These are phyloP conservation scores for Hypomecis atomaria DNA, from an alignment of 2,888 invertebrate genomes.

Conservation along the genomic window DNA sequence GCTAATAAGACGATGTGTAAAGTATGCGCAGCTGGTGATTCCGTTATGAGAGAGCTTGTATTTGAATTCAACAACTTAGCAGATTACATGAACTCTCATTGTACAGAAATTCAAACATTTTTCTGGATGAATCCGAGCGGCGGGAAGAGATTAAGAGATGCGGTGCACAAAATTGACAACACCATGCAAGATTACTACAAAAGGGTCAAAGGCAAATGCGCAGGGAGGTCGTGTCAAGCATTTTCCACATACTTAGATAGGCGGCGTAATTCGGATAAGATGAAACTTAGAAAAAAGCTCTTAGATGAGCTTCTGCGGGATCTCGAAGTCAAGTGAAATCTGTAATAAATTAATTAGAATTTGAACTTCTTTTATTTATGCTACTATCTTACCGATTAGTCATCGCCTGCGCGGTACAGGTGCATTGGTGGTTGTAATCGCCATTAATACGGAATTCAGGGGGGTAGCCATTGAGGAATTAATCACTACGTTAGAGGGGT, in stretches of 20 bases:
- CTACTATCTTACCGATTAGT: not conserved
- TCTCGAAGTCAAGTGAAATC: slow-evolving; percentile 19
- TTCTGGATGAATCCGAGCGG: slow-evolving; percentile 72
- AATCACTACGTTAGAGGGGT: too few species aligned
- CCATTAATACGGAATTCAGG: too few species aligned
- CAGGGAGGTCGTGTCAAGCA: slow-evolving; percentile 62
- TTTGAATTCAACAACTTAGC: slow-evolving; percentile 70
- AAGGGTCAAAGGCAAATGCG: slow-evolving; percentile 68
- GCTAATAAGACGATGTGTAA: slow-evolving; percentile 66
- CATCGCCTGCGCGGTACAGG: too few species aligned
- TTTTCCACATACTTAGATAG: slow-evolving; percentile 63
- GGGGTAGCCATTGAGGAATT: too few species aligned
- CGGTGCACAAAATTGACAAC: slow-evolving; percentile 64
- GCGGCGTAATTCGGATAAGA: slow-evolving; percentile 44
- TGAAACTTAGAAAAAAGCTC: slow-evolving; percentile 32
- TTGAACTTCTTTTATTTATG: not conserved
- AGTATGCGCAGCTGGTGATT: slow-evolving; percentile 69
- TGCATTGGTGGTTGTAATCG: too few species aligned
- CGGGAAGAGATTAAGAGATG: slow-evolving; percentile 65
- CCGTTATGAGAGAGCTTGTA: slow-evolving; percentile 67
- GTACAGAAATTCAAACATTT: slow-evolving; percentile 73
- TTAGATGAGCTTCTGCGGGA: slow-evolving; percentile 27
- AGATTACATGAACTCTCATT: slow-evolving; percentile 68
- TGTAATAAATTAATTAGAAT: slow-evolving; percentile 18
- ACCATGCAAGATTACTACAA: slow-evolving; percentile 67